A percentile compares a stretch with the other conserved stretches of the same genome.
phyloP scores from a whole-genome alignment of 2,113 vertebrate genomes.

The Scolopax mira region DNA sequence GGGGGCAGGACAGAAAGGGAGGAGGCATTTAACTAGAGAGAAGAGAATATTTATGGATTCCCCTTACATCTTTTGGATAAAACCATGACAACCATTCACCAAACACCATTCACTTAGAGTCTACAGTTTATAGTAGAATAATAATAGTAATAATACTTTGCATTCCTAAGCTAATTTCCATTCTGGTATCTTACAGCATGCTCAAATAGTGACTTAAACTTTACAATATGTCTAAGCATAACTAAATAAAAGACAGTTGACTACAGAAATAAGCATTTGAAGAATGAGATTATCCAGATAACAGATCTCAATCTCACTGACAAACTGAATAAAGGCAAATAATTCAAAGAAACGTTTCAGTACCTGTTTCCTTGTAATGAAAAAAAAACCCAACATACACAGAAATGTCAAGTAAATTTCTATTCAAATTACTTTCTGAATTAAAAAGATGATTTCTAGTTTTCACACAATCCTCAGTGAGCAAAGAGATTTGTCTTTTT shows the following conservation, averaged over 20 bases:
- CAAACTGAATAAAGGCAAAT: not conserved
- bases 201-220: not conserved
- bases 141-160: not conserved
- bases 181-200: not conserved
- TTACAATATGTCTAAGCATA: not conserved
- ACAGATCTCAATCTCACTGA: not conserved
- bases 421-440: not conserved
- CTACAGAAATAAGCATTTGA: not conserved
- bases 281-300: not conserved
- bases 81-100: fast-evolving
- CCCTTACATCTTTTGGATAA: not conserved
- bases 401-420: not conserved
- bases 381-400: not conserved
- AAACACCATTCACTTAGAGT: not conserved
- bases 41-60: not conserved
- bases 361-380: not conserved
- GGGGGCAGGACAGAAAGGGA: not conserved
- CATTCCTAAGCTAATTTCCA: not conserved
- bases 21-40: not conserved
- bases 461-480: not conserved
- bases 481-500: not conserved
- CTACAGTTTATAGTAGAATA: not conserved
- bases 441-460: not conserved
- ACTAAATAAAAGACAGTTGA: not conserved
- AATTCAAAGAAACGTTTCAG: not conserved